Evolutionary conservation across 2,797 vertebrate species (phyloP).

Genomic region (Leucoraja ocellata): DNA sequence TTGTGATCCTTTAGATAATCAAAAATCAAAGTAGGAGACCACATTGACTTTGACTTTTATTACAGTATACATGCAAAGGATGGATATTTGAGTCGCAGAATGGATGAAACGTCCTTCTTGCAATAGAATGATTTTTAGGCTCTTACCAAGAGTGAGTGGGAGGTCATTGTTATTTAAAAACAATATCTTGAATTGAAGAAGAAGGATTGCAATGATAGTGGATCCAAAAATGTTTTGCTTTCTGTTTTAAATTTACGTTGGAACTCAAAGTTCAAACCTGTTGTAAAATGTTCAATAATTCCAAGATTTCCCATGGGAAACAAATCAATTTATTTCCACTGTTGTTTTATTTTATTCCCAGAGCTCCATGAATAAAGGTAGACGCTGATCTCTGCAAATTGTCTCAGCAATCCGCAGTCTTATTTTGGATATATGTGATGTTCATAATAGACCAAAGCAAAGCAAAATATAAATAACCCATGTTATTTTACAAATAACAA

Average conservation of each 20-base stretch:
- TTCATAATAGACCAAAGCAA: background rate
- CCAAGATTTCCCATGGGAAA: conserved; percentile 10
- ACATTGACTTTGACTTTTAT: background rate
- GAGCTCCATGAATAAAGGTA: background rate
- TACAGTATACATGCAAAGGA: background rate
- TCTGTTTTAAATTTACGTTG: background rate
- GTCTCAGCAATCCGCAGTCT: background rate
- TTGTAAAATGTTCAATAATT: conserved; percentile 17
- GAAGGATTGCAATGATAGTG: background rate
- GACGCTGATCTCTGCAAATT: background rate
- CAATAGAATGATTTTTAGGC: background rate
- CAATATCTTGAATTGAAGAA: conserved; percentile 9
- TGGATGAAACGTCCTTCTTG: background rate
- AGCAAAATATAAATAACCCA: background rate
- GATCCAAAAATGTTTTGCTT: background rate
- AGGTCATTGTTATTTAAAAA: background rate
- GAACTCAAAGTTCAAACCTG: background rate
- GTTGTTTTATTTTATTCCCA: background rate
- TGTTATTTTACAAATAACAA: background rate
- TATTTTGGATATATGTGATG: background rate
- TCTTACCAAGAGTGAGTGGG: background rate
- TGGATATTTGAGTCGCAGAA: background rate
- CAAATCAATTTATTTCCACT: background rate
- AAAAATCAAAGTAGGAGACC: background rate
- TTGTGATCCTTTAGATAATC: background rate